These are phyloP conservation scores for Rhagium mordax DNA, from an alignment of 2,888 invertebrate species.

Conservation along the genomic window DNA sequence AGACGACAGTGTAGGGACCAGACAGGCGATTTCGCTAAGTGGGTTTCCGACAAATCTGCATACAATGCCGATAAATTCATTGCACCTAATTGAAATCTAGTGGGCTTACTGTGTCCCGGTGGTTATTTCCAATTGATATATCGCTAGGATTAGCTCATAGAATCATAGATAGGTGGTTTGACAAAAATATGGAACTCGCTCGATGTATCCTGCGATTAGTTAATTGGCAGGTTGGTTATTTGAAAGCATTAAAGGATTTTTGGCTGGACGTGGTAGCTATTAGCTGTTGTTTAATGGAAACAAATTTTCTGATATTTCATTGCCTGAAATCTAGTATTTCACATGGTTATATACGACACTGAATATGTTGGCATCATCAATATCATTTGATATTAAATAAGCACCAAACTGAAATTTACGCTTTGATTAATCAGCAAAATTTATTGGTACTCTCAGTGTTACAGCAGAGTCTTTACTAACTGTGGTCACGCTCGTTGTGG, in stretches of 20 bases:
- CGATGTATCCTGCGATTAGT: conserved; percentile 19
- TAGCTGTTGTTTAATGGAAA: neutral
- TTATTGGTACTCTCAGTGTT: too few relatives aligned
- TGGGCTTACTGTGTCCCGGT: conserved; percentile 49
- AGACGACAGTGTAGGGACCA: conserved; percentile 2
- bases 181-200: conserved; percentile 46
- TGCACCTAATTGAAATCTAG: conserved; percentile 62
- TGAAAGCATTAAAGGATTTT: neutral
- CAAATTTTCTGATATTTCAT: neutral
- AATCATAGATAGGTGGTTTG: conserved; percentile 33
- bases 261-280: neutral
- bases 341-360: too few relatives aligned
- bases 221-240: conserved; percentile 3
- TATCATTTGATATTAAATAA: too few relatives aligned
- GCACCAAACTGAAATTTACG: too few relatives aligned
- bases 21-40: conserved; percentile 40
- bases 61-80: conserved; percentile 62
- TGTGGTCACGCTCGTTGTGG: too few relatives aligned
- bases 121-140: conserved; percentile 48
- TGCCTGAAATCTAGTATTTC: neutral
- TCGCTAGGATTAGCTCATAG: conserved; percentile 43
- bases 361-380: too few relatives aligned
- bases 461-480: too few relatives aligned
- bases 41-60: conserved; percentile 55
- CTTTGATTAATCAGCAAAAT: too few relatives aligned